Evolutionary conservation across 2,113 vertebrate species (phyloP), one percentile per base, ranked within the genome.

Genomic region (Macquaria ambigua): DNA sequence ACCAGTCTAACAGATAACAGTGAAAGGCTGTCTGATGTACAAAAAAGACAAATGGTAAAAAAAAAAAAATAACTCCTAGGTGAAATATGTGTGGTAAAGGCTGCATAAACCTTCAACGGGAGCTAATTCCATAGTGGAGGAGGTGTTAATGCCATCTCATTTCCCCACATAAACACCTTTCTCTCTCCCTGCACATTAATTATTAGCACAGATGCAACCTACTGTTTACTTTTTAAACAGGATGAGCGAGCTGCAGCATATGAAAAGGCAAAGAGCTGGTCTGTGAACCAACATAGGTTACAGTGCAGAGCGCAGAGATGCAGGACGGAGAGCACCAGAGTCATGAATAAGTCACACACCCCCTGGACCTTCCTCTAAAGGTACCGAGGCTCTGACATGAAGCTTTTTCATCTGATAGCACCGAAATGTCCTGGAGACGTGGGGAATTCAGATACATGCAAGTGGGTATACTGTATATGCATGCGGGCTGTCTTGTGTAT

Each of bases 211-310:
- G 92, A 93, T 92, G 91, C 92, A 94, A 93, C 90, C 87, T 82
- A 55, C 88, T 95, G 91, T 96, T 95, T 95, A 95, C 89, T 93
- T 95, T 95, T 95, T 95, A 95, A 96, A 95, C 90, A 95, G 92
- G 86, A 91, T 55, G 89, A 91, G 92, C n/a, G 63, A 84, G 88
- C 79, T 82, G 86, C 80, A 83, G 83, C 89, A 84, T 87, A 86
- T 85, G 81, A 92, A 91, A 79, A 93, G 79, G 81, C 89, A 91
- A 77, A 46, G 81, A 92, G 84, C 66, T 75, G 61, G 62, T 62
- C 55, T 87, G 58, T 81, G 79, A 88, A 81, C 85, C 86, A 75
- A 66, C 64, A 62, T 82, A 61, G 89, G 88, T 88, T 84, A 83
- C 56, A 81, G 84, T 15, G 62, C 53, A 71, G 56, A 84, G 88